Base-by-base conservation (phyloP, 2,888 invertebrate genomes). In the Rotaria macrura region DNA sequence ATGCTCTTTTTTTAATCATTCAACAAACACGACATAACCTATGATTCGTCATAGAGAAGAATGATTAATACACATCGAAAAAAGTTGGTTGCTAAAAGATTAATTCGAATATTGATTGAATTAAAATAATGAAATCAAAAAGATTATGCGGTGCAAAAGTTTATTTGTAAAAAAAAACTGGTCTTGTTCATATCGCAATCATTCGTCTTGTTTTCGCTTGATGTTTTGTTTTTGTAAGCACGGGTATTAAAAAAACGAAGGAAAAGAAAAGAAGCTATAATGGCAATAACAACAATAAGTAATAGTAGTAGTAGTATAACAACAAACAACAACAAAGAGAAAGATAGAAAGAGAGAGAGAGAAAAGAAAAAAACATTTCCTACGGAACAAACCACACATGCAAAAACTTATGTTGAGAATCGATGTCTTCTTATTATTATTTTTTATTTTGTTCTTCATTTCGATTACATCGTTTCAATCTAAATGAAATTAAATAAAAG, bases 391-490 rank as follows among this genome's bases (percentile, higher is more conserved):
- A 65, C 65, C 65, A 65, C 65, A 65, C 65, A 29, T 29, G 65
- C 65, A 65, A 65, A 65, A 17, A 65, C 34, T 65, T 65, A 38
- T 65, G 65, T 65, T 65, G 65, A 65, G 65, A 65, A 34, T 65
- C 17, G 34, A 65, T 65, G 65, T 17, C 29, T 52, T 38, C 40
- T 84, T 57, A 2, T 55, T 10, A n/a, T n/a, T n/a, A n/a, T n/a
- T n/a, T n/a, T n/a, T n/a, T n/a, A n/a, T n/a, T n/a, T n/a, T n/a
- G n/a, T n/a, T n/a, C n/a, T n/a, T n/a, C n/a, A n/a, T n/a, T 25
- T 23, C n/a, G 40, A n/a, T 57, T 55, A 57, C 84, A 57, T 84
- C 29, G 84, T 55, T 84, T 57, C 55, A 14, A 55, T 84, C 55
- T 84, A 34, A 57, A 83, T 29, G 5, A 34, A 43, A 83, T 34